A percentile compares a stretch with the other conserved stretches of the same genome.
phyloP scores from a whole-genome alignment of 53 echinoderm and acorn worm species.

The Crossaster papposus region DNA sequence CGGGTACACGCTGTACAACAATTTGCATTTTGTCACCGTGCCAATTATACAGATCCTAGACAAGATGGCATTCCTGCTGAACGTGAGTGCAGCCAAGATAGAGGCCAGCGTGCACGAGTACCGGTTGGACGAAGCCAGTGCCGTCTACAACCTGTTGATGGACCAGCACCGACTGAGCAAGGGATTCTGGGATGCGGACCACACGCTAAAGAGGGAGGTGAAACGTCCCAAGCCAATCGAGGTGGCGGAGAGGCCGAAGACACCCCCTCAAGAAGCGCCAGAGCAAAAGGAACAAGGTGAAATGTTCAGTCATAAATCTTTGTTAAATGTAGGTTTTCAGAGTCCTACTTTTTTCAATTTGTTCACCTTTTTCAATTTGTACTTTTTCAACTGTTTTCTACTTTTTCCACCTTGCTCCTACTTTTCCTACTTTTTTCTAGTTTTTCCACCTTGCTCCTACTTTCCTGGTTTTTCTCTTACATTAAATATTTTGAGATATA shows the following conservation, averaged over 20 bases:
- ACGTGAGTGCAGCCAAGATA: conserved; percentile 64
- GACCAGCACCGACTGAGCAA: conserved; percentile 66
- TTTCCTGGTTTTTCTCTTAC: too few species aligned
- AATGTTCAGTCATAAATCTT: background rate
- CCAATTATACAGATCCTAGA: conserved; percentile 76
- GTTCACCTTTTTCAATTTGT: too few species aligned
- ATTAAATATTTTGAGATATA: too few species aligned
- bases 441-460: too few species aligned
- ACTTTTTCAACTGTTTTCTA: too few species aligned
- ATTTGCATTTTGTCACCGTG: background rate
- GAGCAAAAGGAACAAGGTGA: conserved; percentile 10
- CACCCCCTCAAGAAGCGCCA: background rate
- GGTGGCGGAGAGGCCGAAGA: conserved; percentile 8
- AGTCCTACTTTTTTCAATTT: too few species aligned
- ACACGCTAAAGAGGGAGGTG: conserved; percentile 73
- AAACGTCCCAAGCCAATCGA: conserved; percentile 39
- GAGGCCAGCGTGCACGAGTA: conserved; percentile 72
- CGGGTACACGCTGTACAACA: background rate
- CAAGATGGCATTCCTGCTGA: conserved; percentile 76
- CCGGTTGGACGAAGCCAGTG: conserved; percentile 79
- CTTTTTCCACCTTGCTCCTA: too few species aligned
- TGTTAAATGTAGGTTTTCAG: too few species aligned
- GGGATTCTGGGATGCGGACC: conserved; percentile 76
- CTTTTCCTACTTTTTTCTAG: too few species aligned
- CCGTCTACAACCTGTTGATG: conserved; percentile 83